Conservation (phyloP, 92 coral and sea anemone genomes). For the Palythoa heliodiscus region DNA sequence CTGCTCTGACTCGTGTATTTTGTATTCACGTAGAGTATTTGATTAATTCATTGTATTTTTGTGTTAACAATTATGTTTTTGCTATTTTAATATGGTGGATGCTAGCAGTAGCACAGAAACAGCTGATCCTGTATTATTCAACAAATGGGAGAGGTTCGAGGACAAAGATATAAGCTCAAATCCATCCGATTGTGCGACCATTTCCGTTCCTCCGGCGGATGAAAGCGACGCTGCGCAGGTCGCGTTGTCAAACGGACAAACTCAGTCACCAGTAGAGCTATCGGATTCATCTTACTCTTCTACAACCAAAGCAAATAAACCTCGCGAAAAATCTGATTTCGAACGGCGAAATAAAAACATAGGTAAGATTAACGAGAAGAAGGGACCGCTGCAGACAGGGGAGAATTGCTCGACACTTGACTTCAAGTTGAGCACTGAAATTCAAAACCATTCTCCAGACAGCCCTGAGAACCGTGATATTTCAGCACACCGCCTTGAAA, state of each 20-base stretch:
- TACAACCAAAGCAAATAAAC: background rate
- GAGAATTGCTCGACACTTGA: constrained; percentile 12
- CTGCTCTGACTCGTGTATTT: background rate
- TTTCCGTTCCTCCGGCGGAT: constrained; percentile 27
- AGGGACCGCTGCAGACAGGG: background rate
- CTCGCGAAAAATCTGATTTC: background rate
- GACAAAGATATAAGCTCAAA: constrained; percentile 49
- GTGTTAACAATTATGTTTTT: constrained; percentile 29
- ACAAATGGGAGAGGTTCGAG: constrained; percentile 70
- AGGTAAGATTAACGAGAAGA: background rate
- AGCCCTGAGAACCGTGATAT: background rate
- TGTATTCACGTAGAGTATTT: background rate
- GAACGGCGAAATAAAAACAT: constrained; percentile 1
- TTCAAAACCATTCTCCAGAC: background rate
- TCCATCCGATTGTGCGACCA: constrained; percentile 9
- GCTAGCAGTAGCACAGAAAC: constrained; percentile 27
- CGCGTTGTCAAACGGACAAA: constrained; percentile 26
- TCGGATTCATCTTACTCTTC: constrained; percentile 4
- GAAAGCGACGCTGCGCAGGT: constrained; percentile 13
- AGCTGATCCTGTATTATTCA: constrained; percentile 38
- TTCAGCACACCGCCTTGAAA: background rate
- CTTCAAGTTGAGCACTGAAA: background rate
- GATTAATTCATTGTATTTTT: constrained; percentile 32
- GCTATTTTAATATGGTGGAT: constrained; percentile 29
- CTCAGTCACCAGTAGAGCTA: background rate